These are phyloP conservation scores for Orcinus orca DNA, from an alignment of 2,113 vertebrate genomes.

Conservation along the genomic window DNA sequence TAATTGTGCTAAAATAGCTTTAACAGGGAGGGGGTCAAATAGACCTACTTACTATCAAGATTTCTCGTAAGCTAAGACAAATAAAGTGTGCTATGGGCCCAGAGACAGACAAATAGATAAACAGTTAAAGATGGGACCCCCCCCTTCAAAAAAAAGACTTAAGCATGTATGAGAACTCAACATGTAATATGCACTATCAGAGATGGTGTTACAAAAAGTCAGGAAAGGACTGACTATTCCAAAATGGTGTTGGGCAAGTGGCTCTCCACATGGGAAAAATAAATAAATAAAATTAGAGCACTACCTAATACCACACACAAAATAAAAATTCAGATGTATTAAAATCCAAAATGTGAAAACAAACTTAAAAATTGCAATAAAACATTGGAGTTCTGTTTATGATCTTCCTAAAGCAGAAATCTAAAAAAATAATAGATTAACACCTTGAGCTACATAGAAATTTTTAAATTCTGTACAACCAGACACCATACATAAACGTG, in stretches of 20 bases:
- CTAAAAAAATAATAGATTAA: neutral
- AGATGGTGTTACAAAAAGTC: neutral
- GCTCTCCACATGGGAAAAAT: neutral
- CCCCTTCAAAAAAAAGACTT: neutral
- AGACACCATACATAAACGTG: neutral
- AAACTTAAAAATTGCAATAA: neutral
- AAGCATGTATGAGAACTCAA: neutral
- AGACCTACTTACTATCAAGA: neutral
- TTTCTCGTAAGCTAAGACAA: neutral
- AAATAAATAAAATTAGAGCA: neutral
- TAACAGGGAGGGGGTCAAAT: rapidly evolving
- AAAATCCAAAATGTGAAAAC: neutral
- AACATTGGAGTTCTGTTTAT: neutral
- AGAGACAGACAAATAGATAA: neutral
- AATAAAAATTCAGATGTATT: constrained; percentile 7
- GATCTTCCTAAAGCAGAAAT: neutral
- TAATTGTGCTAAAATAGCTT: neutral
- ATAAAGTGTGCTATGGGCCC: neutral
- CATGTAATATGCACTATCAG: neutral
- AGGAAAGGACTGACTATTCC: neutral
- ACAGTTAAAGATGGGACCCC: neutral
- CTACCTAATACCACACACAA: neutral
- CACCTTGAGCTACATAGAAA: neutral
- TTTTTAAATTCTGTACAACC: neutral
- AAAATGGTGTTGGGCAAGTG: neutral